Conservation (phyloP, 2,797 vertebrate species). For the Microcaecilia unicolor region DNA sequence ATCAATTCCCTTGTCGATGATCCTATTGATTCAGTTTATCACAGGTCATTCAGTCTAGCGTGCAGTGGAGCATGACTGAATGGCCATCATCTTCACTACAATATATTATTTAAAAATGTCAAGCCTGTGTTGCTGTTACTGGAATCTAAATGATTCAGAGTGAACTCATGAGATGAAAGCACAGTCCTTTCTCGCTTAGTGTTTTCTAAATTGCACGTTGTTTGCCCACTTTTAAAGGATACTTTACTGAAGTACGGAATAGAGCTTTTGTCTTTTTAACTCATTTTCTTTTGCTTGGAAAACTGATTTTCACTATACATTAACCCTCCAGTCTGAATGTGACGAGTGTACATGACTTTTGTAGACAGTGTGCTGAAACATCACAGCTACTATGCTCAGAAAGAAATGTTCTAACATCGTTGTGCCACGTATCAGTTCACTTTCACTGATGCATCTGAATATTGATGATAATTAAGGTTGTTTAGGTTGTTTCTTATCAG, state of each 20-base stretch:
- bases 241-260: neutral
- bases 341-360: neutral
- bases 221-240: constrained; percentile 4
- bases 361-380: neutral
- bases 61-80: constrained; percentile 43
- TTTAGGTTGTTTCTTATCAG: too few species aligned
- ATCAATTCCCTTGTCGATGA: constrained; percentile 31
- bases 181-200: constrained; percentile 17
- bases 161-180: constrained; percentile 18
- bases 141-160: constrained; percentile 36
- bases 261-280: neutral
- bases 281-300: neutral
- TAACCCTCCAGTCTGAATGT: neutral
- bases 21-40: constrained; percentile 37
- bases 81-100: constrained; percentile 36
- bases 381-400: too few species aligned
- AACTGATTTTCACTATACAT: neutral
- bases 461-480: too few species aligned
- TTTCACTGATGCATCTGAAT: too few species aligned
- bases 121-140: constrained; percentile 31
- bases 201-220: constrained; percentile 28
- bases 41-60: constrained; percentile 31
- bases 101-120: constrained; percentile 66
- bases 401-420: too few species aligned
- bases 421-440: too few species aligned